Conservation (phyloP, 2,888 invertebrate species). For the Polydrusus cervinus region DNA sequence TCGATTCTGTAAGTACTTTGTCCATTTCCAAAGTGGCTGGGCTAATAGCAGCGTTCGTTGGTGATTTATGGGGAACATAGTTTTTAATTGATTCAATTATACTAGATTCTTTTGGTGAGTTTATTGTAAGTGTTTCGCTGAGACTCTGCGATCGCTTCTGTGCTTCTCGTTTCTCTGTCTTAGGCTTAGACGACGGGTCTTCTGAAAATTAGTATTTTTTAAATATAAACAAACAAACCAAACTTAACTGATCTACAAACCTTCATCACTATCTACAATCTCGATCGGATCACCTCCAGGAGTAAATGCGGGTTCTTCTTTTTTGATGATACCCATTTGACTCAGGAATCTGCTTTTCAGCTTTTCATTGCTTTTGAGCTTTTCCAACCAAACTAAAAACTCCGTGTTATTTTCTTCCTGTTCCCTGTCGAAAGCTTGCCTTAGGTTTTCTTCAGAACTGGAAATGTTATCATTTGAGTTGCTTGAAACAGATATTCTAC, state of each 20-base stretch:
- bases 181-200: not conserved
- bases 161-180: not conserved
- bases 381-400: conserved; percentile 43
- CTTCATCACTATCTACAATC: conserved; percentile 51
- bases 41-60: not conserved
- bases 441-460: conserved; percentile 22
- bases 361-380: conserved; percentile 40
- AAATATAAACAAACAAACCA: too few species aligned
- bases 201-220: not conserved
- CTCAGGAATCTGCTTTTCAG: conserved; percentile 39
- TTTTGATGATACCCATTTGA: conserved; percentile 45
- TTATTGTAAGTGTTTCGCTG: too few species aligned
- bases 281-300: conserved; percentile 32
- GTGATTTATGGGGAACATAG: not conserved
- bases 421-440: conserved; percentile 28
- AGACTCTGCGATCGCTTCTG: not conserved
- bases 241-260: conserved; percentile 9
- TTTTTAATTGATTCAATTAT: not conserved
- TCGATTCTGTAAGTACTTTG: not conserved
- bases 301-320: conserved; percentile 3
- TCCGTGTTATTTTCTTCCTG: conserved; percentile 44
- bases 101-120: not conserved
- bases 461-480: conserved; percentile 26
- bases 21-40: not conserved
- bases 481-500: conserved; percentile 16